A percentile compares a stretch with the other conserved stretches of the same genome.
These are phyloP conservation scores for Smutsia temminckii DNA, from an alignment of 2,797 vertebrate genomes.

Conservation along the genomic window DNA sequence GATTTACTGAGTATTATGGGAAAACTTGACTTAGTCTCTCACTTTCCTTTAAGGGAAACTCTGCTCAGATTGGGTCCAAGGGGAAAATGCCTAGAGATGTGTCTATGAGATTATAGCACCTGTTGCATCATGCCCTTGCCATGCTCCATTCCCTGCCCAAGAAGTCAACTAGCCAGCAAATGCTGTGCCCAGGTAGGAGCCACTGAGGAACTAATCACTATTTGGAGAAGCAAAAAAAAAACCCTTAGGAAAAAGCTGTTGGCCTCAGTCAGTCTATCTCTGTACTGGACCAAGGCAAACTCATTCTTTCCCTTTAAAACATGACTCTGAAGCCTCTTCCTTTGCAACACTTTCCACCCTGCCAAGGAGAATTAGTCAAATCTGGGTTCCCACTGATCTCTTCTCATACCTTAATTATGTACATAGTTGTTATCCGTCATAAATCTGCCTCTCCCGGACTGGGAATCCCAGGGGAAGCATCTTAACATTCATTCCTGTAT, in stretches of 20 bases:
- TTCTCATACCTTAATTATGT: neutral
- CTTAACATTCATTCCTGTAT: neutral
- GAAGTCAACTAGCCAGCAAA: neutral
- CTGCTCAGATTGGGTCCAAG: neutral
- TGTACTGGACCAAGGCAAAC: neutral
- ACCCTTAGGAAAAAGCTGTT: neutral
- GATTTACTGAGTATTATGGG: neutral
- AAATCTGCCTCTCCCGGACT: constrained; percentile 11
- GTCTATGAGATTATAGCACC: neutral
- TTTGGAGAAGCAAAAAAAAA: neutral
- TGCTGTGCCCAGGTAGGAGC: neutral
- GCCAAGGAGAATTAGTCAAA: neutral
- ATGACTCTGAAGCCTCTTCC: neutral
- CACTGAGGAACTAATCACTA: neutral
- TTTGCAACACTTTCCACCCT: neutral
- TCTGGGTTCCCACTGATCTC: neutral
- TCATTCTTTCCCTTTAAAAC: neutral
- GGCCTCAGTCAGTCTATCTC: neutral
- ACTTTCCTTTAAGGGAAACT: neutral
- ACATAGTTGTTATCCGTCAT: neutral
- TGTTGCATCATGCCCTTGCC: neutral
- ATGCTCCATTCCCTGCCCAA: neutral
- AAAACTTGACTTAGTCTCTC: neutral
- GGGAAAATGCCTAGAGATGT: neutral
- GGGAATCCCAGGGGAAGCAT: neutral